Conservation (phyloP, 1,140 invertebrate species). For the Pogonus chalceus region DNA sequence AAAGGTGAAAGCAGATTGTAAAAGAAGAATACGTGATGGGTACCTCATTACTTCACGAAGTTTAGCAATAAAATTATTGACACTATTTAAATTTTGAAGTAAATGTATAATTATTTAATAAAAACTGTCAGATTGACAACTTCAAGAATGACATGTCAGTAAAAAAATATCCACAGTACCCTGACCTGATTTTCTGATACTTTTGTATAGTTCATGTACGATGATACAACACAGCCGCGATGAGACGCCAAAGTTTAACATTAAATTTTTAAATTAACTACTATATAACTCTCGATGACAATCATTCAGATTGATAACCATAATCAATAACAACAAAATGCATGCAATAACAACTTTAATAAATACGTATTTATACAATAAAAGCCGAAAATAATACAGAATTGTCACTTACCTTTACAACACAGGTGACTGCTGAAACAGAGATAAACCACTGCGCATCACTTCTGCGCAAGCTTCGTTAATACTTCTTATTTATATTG, state of each 20-base stretch:
- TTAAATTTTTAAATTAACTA: slow-evolving; percentile 30
- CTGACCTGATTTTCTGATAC: slow-evolving; percentile 18
- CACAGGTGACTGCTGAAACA: slow-evolving; percentile 32
- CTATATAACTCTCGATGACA: slow-evolving; percentile 26
- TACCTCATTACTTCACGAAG: neutral
- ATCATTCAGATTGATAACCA: slow-evolving; percentile 14
- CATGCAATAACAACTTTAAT: slow-evolving; percentile 21
- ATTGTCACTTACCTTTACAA: slow-evolving; percentile 29
- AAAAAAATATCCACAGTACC: slow-evolving; percentile 1
- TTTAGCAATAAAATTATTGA: neutral
- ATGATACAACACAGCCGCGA: slow-evolving; percentile 14
- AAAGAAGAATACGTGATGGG: neutral
- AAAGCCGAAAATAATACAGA: slow-evolving; percentile 19
- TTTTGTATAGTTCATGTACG: neutral
- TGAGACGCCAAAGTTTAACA: slow-evolving; percentile 21
- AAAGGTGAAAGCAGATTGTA: neutral
- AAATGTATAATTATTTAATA: neutral
- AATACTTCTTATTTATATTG: slow-evolving; percentile 1
- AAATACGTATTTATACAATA: slow-evolving; percentile 24
- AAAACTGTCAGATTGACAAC: neutral
- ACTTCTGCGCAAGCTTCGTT: slow-evolving; percentile 18
- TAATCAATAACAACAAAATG: slow-evolving; percentile 15
- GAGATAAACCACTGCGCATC: slow-evolving; percentile 11
- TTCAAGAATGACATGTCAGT: neutral
- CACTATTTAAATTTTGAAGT: neutral